Base-by-base conservation (phyloP, 2,797 vertebrate genomes). In the Bufotes viridis region DNA sequence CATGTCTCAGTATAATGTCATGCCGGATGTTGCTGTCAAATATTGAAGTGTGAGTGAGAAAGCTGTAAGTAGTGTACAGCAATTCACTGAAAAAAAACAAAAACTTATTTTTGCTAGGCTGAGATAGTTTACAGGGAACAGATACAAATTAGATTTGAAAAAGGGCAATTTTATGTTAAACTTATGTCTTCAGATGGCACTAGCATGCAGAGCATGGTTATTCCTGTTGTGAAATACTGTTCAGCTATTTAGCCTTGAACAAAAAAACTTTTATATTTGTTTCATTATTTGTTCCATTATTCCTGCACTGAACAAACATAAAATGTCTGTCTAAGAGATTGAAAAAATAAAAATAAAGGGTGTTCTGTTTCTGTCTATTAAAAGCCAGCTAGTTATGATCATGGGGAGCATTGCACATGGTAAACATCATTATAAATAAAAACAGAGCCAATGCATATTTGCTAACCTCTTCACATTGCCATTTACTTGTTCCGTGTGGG, bases 101-200 rank as follows among this genome's bases (percentile, higher is more conserved):
- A 75, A 58, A 22, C 55, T 57, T 29, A 74, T 60, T 49, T 72
- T 34, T 75, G 61, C 18, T 34, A n/a, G 53, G 22, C 13, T 72
- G 82, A 84, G 34, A 84, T 58, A 74, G 29, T 74, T 84, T 60
- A 74, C 29, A 42, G 14, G 42, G 69, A 84, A 49, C 53, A 75
- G 82, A 84, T 75, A 57, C 29, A 84, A 84, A 84, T 84, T 55
- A 24, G 20, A 76, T 84, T 70, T 69, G 9, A 34, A 76, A 74
- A 75, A 60, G 55, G 24, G 69, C 70, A 84, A 60, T 84, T 76
- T 76, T n/a, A 49, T 58, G 58, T 84, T 61, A 75, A 84, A 74
- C 75, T 49, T 65, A 8, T 82, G 69, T 84, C 83, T 57, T 84
- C 58, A 76, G 76, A 84, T 84, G 70, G 13, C 72, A 61, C 34